Percentiles rank a stretch among this genome's conserved stretches.
phyloP scores from a whole-genome alignment of 64 coral and sea anemone genomes.

The Porites lutea region DNA sequence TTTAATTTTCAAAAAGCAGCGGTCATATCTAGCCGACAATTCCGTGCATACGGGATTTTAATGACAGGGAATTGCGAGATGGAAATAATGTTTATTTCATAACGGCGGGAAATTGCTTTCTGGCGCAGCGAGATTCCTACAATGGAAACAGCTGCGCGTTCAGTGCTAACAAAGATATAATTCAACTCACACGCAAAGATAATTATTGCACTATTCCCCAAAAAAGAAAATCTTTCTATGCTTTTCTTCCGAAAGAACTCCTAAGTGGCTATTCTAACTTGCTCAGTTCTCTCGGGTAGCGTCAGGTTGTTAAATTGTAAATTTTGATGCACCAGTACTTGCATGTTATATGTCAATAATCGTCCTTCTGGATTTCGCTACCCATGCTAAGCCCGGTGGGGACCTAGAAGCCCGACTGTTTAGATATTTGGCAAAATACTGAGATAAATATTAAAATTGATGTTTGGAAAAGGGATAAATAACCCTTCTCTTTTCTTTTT shows the following conservation, averaged over 20 bases:
- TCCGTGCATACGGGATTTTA: neutral
- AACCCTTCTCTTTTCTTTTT: no score
- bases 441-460: neutral
- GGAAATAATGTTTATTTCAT: neutral
- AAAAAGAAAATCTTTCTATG: neutral
- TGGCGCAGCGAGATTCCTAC: neutral
- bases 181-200: neutral
- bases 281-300: no score
- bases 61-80: neutral
- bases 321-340: neutral
- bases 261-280: neutral
- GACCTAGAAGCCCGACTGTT: slow-evolving; percentile 19
- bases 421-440: neutral
- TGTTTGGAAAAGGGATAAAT: neutral
- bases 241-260: neutral
- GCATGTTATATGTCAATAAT: neutral
- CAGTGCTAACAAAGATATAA: neutral
- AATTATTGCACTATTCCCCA: neutral
- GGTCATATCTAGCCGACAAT: no score
- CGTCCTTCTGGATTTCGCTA: neutral
- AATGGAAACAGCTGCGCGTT: neutral
- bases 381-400: neutral
- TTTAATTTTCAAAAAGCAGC: no score
- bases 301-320: no score
- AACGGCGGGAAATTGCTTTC: neutral